Percentiles rank a stretch among this genome's conserved stretches.
These are phyloP conservation scores for Camelus dromedarius DNA, from an alignment of 2,113 vertebrate genomes.

Conservation along the genomic window DNA sequence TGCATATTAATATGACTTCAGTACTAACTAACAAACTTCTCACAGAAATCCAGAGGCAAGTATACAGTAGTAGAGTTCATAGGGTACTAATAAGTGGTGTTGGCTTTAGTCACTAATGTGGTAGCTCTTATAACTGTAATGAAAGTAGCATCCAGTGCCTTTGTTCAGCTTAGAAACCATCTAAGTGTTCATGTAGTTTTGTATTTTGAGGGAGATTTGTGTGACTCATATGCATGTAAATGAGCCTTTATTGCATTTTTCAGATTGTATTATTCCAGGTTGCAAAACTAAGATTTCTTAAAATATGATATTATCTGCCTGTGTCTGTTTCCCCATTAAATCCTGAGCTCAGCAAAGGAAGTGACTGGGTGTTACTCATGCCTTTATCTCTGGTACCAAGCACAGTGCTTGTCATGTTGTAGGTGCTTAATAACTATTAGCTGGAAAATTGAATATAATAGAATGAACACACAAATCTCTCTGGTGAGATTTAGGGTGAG, in stretches of 20 bases:
- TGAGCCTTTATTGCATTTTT: neutral
- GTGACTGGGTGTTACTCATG: neutral
- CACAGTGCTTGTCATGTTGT: neutral
- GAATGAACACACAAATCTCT: neutral
- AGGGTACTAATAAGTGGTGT: neutral
- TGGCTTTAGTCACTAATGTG: neutral
- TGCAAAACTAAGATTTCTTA: neutral
- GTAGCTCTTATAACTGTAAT: neutral
- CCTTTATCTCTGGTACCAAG: neutral
- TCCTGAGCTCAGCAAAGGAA: neutral
- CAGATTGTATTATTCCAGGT: neutral
- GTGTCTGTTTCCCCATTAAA: neutral
- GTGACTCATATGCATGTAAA: neutral
- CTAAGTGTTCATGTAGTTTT: conserved; percentile 20
- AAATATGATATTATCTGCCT: neutral
- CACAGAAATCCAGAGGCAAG: conserved; percentile 23
- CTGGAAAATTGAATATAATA: conserved; percentile 4
- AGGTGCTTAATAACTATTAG: conserved; percentile 17
- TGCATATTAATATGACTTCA: conserved; percentile 13
- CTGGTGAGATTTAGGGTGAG: neutral
- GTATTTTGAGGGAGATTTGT: neutral
- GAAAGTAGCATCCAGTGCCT: neutral
- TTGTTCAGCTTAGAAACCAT: neutral
- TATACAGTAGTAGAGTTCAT: neutral
- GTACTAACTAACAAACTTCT: neutral